These are phyloP conservation scores for Poeciliopsis gracilis DNA, from an alignment of 2,797 vertebrate species.

Conservation along the genomic window DNA sequence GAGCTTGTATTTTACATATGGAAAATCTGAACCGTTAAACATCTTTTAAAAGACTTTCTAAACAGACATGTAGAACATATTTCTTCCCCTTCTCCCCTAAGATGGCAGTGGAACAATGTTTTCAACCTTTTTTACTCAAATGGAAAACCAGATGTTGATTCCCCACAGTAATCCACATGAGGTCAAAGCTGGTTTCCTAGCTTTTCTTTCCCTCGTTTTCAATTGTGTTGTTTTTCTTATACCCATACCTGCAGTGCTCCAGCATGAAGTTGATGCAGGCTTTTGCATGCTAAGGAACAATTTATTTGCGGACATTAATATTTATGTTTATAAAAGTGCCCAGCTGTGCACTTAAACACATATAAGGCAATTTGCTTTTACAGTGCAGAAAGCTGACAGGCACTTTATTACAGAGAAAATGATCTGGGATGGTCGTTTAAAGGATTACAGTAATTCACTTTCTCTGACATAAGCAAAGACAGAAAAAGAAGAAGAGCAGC, in stretches of 20 bases:
- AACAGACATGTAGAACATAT: slow-evolving; percentile 50
- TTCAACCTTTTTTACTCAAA: slow-evolving; percentile 56
- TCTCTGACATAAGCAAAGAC: neutral
- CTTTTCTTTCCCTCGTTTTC: slow-evolving; percentile 1
- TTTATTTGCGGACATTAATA: slow-evolving; percentile 1
- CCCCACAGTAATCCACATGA: slow-evolving; percentile 30
- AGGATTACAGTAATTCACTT: neutral
- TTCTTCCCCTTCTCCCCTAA: slow-evolving; percentile 2
- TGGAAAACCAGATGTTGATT: slow-evolving; percentile 69
- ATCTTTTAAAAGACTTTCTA: slow-evolving; percentile 40
- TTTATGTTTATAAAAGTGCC: neutral
- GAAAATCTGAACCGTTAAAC: slow-evolving; percentile 27
- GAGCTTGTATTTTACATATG: slow-evolving; percentile 35
- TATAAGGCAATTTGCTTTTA: neutral
- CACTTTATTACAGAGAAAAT: neutral
- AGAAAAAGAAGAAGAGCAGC: too few relatives aligned
- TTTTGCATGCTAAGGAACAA: neutral
- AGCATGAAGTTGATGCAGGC: neutral
- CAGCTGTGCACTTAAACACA: neutral
- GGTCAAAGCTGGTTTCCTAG: slow-evolving; percentile 16
- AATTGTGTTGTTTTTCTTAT: neutral
- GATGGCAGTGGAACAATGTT: slow-evolving; percentile 49
- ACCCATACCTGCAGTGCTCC: neutral
- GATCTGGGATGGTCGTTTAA: neutral
- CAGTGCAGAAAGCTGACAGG: neutral